These are phyloP conservation scores for Pycnonotus jocosus DNA, from an alignment of 2,113 vertebrate genomes.

Conservation along the genomic window DNA sequence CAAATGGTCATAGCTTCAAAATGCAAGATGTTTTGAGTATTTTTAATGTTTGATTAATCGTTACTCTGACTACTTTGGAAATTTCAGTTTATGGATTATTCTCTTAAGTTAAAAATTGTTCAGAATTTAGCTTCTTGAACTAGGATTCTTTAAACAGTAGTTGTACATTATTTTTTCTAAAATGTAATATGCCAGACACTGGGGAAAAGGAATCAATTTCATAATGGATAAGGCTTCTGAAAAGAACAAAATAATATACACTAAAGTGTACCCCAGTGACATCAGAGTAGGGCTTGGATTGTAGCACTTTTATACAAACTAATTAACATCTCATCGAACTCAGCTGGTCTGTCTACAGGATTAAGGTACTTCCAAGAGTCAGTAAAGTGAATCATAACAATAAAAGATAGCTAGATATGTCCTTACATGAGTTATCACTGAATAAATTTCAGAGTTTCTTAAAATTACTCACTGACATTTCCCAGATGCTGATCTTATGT, in stretches of 20 bases:
- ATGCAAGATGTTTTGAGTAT: constrained; percentile 2
- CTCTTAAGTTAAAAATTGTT: background rate
- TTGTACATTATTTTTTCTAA: background rate
- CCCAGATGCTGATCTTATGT: background rate
- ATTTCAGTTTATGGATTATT: background rate
- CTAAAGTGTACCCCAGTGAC: background rate
- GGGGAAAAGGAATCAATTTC: constrained; percentile 5
- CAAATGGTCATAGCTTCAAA: constrained; percentile 5
- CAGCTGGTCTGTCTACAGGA: background rate
- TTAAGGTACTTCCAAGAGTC: background rate
- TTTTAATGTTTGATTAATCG: constrained; percentile 36
- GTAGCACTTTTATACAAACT: background rate
- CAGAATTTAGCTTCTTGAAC: constrained; percentile 5
- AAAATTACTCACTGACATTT: background rate
- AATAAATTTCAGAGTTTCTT: background rate
- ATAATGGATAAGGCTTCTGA: constrained; percentile 9
- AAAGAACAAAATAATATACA: background rate
- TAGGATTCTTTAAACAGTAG: background rate
- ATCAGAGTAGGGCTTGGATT: background rate
- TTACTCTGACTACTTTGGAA: background rate
- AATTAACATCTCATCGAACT: background rate
- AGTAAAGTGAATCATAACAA: background rate
- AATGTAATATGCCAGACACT: background rate
- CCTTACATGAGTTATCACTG: background rate
- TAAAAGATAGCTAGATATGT: background rate